Percentiles rank a stretch among this genome's conserved stretches.
These are phyloP conservation scores for Parauchenoglanis punctatus DNA, from an alignment of 2,797 vertebrate species.

Conservation along the genomic window DNA sequence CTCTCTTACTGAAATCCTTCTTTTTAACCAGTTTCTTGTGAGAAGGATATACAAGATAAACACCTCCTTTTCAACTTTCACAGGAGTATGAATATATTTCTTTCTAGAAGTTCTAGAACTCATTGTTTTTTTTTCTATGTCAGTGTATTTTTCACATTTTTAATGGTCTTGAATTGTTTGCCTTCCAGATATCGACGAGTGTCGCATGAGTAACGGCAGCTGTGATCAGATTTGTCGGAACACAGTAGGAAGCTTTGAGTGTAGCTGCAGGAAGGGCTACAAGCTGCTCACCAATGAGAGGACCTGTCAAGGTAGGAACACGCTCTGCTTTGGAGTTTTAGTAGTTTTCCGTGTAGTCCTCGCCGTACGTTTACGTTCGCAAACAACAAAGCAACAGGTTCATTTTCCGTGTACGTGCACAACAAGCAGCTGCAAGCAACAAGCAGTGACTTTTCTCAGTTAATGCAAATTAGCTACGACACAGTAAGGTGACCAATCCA, in stretches of 20 bases:
- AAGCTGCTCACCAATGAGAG: conserved; percentile 97
- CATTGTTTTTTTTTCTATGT: neutral
- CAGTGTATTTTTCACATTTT: neutral
- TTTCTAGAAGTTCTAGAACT: neutral
- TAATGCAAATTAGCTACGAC: no score
- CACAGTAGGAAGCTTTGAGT: conserved; percentile 97
- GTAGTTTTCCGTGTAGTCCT: neutral
- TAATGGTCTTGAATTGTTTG: neutral
- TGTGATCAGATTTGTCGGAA: conserved; percentile 97
- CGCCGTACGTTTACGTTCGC: neutral
- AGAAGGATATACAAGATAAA: neutral
- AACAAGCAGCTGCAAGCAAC: neutral
- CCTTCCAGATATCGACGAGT: conserved; percentile 91
- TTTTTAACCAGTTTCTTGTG: neutral
- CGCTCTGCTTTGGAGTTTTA: neutral
- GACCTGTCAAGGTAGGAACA: conserved; percentile 87
- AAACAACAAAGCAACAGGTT: neutral
- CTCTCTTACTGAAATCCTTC: neutral
- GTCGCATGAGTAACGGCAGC: conserved; percentile 91
- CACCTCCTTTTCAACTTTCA: neutral
- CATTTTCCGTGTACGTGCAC: neutral
- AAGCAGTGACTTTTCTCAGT: neutral
- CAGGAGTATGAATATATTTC: no score
- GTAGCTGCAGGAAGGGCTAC: conserved; percentile 98
- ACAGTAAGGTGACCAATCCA: neutral